These are phyloP conservation scores for Drosophila mulleri DNA, from an alignment of 2,888 invertebrate genomes.

Conservation along the genomic window DNA sequence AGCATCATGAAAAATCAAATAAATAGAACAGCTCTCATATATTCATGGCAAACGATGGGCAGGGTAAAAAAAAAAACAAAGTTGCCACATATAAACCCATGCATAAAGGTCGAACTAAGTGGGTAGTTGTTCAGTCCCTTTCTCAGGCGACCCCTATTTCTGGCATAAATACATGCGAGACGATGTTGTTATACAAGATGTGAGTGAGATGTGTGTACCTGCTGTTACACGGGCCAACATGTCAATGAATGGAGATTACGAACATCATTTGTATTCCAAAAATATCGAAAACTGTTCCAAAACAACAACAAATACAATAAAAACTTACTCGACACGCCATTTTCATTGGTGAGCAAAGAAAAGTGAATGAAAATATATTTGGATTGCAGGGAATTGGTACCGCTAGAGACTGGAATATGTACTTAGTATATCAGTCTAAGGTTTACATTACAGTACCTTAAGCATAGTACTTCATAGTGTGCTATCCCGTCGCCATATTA, in stretches of 20 bases:
- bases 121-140: constrained; percentile 8
- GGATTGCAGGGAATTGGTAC: background rate
- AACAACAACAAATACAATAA: constrained; percentile 27
- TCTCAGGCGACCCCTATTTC: constrained; percentile 32
- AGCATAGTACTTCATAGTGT: too few relatives aligned
- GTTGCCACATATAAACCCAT: constrained; percentile 61
- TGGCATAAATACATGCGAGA: constrained; percentile 21
- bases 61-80: constrained; percentile 55
- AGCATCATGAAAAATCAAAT: constrained; percentile 39
- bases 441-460: background rate
- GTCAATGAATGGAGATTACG: constrained; percentile 81
- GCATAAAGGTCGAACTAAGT: constrained; percentile 72
- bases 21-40: constrained; percentile 71
- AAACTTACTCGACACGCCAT: constrained; percentile 60
- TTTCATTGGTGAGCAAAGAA: background rate
- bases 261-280: constrained; percentile 80
- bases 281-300: constrained; percentile 72
- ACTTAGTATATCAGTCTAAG: background rate
- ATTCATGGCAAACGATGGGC: constrained; percentile 76
- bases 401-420: background rate
- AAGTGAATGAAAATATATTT: background rate
- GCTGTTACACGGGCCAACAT: constrained; percentile 46
- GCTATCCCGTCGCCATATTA: too few relatives aligned
- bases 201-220: constrained; percentile 18
- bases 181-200: constrained; percentile 5